Percentiles rank a stretch among this genome's conserved stretches.
These are phyloP conservation scores for Rhodeus uyekii DNA, from an alignment of 2,797 vertebrate species.

Conservation along the genomic window DNA sequence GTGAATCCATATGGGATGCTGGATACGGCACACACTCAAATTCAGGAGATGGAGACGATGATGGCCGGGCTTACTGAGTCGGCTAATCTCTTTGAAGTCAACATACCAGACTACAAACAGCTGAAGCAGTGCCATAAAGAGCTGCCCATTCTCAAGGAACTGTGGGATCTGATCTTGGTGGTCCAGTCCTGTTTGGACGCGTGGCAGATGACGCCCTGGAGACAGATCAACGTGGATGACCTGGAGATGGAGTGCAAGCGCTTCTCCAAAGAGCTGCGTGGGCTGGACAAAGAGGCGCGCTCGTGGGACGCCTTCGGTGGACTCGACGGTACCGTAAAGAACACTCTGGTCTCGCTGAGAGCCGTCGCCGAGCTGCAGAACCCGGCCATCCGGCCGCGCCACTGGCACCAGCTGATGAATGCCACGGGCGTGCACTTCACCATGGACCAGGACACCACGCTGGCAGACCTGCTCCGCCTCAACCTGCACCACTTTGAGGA, in stretches of 20 bases:
- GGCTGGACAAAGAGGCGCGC: slow-evolving; percentile 88
- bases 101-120: slow-evolving; percentile 86
- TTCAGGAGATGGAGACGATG: slow-evolving; percentile 83
- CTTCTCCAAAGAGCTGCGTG: slow-evolving; percentile 85
- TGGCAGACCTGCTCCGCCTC: slow-evolving; percentile 89
- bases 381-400: slow-evolving; percentile 86
- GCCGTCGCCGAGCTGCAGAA: slow-evolving; percentile 92
- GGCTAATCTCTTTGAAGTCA: slow-evolving; percentile 90
- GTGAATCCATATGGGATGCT: slow-evolving; percentile 80
- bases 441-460: slow-evolving; percentile 83
- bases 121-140: slow-evolving; percentile 91
- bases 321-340: slow-evolving; percentile 85
- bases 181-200: slow-evolving; percentile 82
- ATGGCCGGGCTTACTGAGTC: slow-evolving; percentile 85
- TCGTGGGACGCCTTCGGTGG: slow-evolving; percentile 87
- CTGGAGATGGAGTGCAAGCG: slow-evolving; percentile 90
- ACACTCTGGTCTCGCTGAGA: slow-evolving; percentile 84
- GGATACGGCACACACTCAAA: slow-evolving; percentile 81
- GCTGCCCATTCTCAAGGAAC: slow-evolving; percentile 85
- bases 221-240: slow-evolving; percentile 86
- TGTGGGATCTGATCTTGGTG: slow-evolving; percentile 88
- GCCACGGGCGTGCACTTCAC: slow-evolving; percentile 84
- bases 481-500: slow-evolving; percentile 91
- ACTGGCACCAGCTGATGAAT: slow-evolving; percentile 92
- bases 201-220: slow-evolving; percentile 89